Evolutionary conservation across 1,140 invertebrate genomes (phyloP), one percentile per base, ranked within the genome.

Genomic region (Bursaphelenchus mucronatus): DNA sequence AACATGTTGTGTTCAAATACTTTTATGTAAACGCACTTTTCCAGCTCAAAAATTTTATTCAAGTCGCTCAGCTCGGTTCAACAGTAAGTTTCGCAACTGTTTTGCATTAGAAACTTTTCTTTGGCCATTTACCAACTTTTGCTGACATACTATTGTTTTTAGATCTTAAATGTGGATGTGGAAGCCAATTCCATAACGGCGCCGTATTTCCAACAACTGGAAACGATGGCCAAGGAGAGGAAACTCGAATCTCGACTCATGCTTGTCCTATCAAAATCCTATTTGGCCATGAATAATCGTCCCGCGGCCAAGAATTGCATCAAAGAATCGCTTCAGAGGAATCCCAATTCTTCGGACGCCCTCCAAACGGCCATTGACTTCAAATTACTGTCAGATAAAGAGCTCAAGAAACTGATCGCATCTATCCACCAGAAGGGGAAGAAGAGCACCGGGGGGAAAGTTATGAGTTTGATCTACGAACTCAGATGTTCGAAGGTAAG

Each of bases 261-360:
- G 39, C 59, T 71, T 40, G 17, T 71, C 15, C 19, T 75, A 19
- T 66, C 70, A 5, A 74, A 70, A 45, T 69, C 71, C n/a, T 71
- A 75, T 49, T 50, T 71, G 47, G 47, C 19, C 72, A 50, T 75
- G 17, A 71, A 71, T 39, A 75, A 71, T 30, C 51, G 70, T 8
- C 67, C 70, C 13, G 73, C 70, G 8, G 70, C 70, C 6, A 44
- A 63, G 8, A 50, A 43, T 0, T 71, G 70, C 41, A 44, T 71
- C 17, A 52, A 57, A 13, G 71, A 70, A 46, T 70, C 72, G 15
- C 67, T 71, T 9, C 19, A 15, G 1, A 51, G 73, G 7, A 71
- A 71, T 51, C 70, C 70, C 0, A 64, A 56, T 66, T 71, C 63
- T 39, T 51, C 43, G 30, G 70, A 71, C 46, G 70, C 70, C 19